phyloP scores from a whole-genome alignment of 2,113 vertebrate genomes.

The Eolophus roseicapilla region DNA sequence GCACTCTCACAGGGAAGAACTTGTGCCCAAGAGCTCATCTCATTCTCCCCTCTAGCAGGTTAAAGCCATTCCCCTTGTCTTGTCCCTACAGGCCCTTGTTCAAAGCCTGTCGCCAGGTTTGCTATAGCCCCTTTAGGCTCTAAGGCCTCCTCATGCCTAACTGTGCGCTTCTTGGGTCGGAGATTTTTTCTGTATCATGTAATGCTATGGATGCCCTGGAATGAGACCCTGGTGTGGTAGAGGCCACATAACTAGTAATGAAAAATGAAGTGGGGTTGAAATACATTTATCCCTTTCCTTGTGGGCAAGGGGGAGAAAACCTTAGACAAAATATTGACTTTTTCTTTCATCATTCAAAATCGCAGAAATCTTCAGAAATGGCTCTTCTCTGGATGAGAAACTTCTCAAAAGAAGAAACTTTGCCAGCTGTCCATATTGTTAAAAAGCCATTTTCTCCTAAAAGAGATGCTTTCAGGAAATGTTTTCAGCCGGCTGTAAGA shows the following conservation, averaged over 20 bases:
- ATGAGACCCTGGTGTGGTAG: accelerated
- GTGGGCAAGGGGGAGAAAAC: background rate
- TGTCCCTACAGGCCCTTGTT: background rate
- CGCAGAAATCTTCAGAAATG: background rate
- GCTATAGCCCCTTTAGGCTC: background rate
- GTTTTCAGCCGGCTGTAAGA: background rate
- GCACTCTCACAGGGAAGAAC: too few species aligned
- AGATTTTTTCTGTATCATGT: background rate
- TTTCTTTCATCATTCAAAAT: background rate
- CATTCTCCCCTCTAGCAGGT: background rate
- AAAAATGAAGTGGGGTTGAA: background rate
- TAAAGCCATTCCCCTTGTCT: background rate
- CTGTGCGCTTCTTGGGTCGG: background rate
- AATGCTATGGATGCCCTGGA: background rate
- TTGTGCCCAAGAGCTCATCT: background rate
- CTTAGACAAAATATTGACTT: accelerated
- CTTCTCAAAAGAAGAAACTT: background rate
- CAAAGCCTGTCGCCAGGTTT: background rate
- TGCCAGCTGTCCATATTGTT: background rate
- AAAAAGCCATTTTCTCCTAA: constrained; percentile 11
- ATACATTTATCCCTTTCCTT: background rate
- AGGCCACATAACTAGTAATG: background rate
- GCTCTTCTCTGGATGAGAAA: background rate
- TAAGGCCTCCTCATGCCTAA: background rate
- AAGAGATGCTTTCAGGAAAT: background rate